Percentiles rank a stretch among this genome's conserved stretches.
Evolutionary conservation across 2,888 invertebrate species (phyloP).

Genomic region (Agonopterix arenella): DNA sequence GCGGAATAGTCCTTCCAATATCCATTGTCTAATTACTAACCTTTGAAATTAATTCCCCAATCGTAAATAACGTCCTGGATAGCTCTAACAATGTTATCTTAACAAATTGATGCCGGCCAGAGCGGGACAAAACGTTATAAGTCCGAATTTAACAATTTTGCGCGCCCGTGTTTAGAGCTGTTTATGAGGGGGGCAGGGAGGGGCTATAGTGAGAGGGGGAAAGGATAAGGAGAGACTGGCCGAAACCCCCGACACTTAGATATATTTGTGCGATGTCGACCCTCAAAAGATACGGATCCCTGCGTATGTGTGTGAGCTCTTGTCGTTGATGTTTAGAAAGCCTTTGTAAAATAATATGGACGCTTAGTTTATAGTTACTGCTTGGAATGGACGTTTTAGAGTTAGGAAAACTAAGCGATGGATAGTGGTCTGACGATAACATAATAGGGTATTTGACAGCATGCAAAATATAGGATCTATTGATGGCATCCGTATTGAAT

Average conservation of each 20-base stretch:
- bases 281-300: constrained; percentile 53
- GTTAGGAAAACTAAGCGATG: no score
- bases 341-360: constrained; percentile 54
- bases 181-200: constrained; percentile 52
- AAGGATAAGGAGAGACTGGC: constrained; percentile 64
- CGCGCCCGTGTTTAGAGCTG: constrained; percentile 62
- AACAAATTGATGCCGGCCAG: constrained; percentile 59
- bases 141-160: constrained; percentile 68
- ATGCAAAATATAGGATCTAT: no score
- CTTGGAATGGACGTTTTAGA: constrained; percentile 19
- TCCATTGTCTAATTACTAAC: constrained; percentile 39
- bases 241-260: constrained; percentile 64
- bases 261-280: constrained; percentile 59
- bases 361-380: constrained; percentile 30
- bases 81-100: constrained; percentile 59
- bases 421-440: no score
- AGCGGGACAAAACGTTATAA: constrained; percentile 44
- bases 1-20: constrained; percentile 17
- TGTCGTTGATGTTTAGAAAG: constrained; percentile 48
- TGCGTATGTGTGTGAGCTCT: constrained; percentile 39
- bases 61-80: constrained; percentile 45
- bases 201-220: constrained; percentile 57
- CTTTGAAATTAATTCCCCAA: constrained; percentile 47
- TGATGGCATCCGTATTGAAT: no score
- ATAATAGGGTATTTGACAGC: no score